Base-by-base conservation (phyloP, 2,888 invertebrate species). In the Rhaphigaster nebulosa region DNA sequence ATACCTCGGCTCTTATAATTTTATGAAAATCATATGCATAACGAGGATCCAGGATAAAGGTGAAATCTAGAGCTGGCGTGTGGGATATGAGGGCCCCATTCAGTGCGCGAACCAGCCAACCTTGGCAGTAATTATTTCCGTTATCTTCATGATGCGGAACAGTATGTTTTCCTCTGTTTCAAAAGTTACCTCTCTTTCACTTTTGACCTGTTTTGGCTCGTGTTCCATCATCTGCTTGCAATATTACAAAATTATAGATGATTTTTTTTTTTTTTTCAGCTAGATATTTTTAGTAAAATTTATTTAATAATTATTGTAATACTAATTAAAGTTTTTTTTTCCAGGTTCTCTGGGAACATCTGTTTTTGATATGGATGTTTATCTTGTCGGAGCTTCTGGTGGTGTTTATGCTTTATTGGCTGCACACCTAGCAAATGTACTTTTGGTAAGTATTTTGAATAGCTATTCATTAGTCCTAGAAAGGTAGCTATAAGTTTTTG, bases 351-450 rank as follows among this genome's bases (percentile, higher is more conserved):
- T 95, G 92, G 98, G 98, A 91, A 98, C 98, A 89, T 98, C 98
- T 91, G 98, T 99, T 91, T 97, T 98, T 93, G 98, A 98, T 95
- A 97, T 97, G 88, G 97, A 98, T 94, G 98, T 98, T 91, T 98
- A 97, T 94, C 95, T 99, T 92, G 98, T 98, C 90, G 99, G 99
- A 90, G 99, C 99, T 6, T 99, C 98, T 90, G 99, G 99, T 45
- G 99, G 99, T 1, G 99, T 99, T 87, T 99, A 99, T 94, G 99
- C 99, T 29, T 95, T 99, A 54, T 94, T 99, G 88, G 98, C 99
- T 10, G 99, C 99, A 84, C 99, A 99, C 94, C 95, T 99, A 92
- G 98, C 99, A 92, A 99, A 99, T 94, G 98, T 99, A 89, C 95
- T 99, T 93, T 95, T 99, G 92, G 94, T 93, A 92, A 93, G 93